Evolutionary conservation across 2,888 invertebrate genomes (phyloP).

Genomic region (Octodonta nipae): DNA sequence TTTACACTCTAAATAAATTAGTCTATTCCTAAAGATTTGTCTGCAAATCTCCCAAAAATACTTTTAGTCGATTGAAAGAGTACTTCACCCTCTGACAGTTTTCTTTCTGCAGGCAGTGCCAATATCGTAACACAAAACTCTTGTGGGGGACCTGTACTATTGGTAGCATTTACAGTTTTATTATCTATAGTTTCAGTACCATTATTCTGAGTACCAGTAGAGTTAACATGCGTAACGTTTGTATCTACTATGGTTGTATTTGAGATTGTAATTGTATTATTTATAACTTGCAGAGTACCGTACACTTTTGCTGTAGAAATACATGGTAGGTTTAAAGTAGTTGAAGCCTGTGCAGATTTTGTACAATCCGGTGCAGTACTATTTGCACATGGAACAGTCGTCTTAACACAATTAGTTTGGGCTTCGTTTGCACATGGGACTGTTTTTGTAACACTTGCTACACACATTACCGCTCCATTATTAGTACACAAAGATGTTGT

Average conservation of each 20-base stretch:
- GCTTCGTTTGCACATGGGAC: conserved; percentile 25
- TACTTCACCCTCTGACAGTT: conserved; percentile 15
- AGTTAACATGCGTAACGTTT: conserved; percentile 6
- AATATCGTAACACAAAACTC: conserved; percentile 27
- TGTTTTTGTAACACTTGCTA: conserved; percentile 27
- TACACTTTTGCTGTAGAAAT: conserved; percentile 26
- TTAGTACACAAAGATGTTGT: conserved; percentile 31
- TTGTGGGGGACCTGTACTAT: too few species aligned
- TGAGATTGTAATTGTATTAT: conserved; percentile 19
- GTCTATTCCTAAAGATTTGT: too few species aligned
- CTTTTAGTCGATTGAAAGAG: too few species aligned
- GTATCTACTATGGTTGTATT: conserved; percentile 6
- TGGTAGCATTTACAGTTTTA: too few species aligned
- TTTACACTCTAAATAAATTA: too few species aligned
- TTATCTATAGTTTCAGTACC: too few species aligned
- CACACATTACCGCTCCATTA: conserved; percentile 32
- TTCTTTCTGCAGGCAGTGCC: conserved; percentile 23
- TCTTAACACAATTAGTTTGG: conserved; percentile 26
- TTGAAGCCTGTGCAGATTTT: conserved; percentile 17
- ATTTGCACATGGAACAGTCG: conserved; percentile 27
- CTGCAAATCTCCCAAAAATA: too few species aligned
- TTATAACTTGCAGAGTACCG: conserved; percentile 20
- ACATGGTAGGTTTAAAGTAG: conserved; percentile 25
- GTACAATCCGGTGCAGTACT: conserved; percentile 25
- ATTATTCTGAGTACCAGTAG: conserved; percentile 5